These are phyloP conservation scores for Drosophila punjabiensis DNA, from an alignment of 1,140 invertebrate species.

Conservation along the genomic window DNA sequence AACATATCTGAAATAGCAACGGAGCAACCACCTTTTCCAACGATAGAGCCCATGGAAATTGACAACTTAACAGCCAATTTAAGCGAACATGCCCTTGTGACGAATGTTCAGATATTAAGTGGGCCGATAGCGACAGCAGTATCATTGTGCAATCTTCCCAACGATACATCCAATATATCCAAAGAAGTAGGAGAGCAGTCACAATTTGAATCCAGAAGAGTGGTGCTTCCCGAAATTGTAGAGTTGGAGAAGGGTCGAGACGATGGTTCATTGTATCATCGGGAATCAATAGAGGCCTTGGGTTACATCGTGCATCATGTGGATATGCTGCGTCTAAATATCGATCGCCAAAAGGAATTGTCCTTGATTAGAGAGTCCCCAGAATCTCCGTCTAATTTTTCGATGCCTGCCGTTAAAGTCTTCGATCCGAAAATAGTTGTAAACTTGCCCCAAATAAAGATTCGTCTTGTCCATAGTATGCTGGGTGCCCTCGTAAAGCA, in stretches of 20 bases:
- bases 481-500: slow-evolving; percentile 36
- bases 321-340: slow-evolving; percentile 46
- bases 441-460: slow-evolving; percentile 14
- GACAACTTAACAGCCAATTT: background rate
- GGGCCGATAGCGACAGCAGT: background rate
- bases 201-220: too few relatives aligned
- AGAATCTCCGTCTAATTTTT: background rate
- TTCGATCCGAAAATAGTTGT: slow-evolving; percentile 42
- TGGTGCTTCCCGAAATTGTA: background rate
- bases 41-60: slow-evolving; percentile 1
- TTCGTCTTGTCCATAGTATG: slow-evolving; percentile 29
- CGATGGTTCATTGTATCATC: background rate
- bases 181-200: too few relatives aligned
- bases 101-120: slow-evolving; percentile 8
- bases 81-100: background rate
- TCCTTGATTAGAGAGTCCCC: background rate
- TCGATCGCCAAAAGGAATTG: slow-evolving; percentile 50
- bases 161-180: background rate
- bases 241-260: too few relatives aligned
- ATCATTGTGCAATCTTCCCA: background rate
- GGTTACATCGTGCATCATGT: slow-evolving; percentile 38
- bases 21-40: background rate
- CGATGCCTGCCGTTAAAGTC: slow-evolving; percentile 47
- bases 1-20: background rate
- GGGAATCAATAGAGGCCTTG: slow-evolving; percentile 25